phyloP scores from a whole-genome alignment of 92 coral and sea anemone genomes.

The Montipora capitata region DNA sequence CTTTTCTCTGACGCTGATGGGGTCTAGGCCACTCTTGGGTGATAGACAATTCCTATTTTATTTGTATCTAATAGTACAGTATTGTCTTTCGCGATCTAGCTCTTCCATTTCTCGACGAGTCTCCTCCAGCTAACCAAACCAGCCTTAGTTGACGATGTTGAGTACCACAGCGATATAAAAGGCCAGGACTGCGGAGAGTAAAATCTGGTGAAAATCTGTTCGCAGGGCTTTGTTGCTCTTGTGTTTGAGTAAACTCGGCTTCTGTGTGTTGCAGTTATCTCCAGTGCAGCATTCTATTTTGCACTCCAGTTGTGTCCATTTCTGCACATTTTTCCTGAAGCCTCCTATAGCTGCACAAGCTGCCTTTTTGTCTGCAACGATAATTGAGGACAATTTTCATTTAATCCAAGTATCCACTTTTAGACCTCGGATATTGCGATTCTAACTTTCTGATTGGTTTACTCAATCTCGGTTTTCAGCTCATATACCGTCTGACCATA shows the following conservation, averaged over 20 bases:
- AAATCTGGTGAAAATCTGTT: not conserved
- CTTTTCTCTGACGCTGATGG: no score
- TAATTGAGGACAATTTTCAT: not conserved
- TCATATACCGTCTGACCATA: no score
- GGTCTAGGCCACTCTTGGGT: no score
- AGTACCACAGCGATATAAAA: not conserved
- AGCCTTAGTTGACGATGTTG: not conserved
- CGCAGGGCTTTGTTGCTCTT: not conserved
- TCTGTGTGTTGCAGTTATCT: constrained; percentile 7
- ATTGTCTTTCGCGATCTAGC: no score
- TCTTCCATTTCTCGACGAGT: no score
- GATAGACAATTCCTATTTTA: no score
- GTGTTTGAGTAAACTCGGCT: not conserved
- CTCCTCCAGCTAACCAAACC: not conserved
- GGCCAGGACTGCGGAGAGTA: not conserved
- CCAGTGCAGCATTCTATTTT: constrained; percentile 10
- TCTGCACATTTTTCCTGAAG: not conserved
- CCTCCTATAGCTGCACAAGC: constrained; percentile 27
- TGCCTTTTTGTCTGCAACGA: constrained; percentile 8
- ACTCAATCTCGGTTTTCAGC: no score
- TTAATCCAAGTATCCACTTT: not conserved
- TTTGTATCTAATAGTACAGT: no score
- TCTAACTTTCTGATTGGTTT: no score
- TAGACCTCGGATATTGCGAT: no score
- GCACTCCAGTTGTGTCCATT: constrained; percentile 15